phyloP scores from a whole-genome alignment of 2,888 invertebrate genomes.

The Mythimna ferrago region DNA sequence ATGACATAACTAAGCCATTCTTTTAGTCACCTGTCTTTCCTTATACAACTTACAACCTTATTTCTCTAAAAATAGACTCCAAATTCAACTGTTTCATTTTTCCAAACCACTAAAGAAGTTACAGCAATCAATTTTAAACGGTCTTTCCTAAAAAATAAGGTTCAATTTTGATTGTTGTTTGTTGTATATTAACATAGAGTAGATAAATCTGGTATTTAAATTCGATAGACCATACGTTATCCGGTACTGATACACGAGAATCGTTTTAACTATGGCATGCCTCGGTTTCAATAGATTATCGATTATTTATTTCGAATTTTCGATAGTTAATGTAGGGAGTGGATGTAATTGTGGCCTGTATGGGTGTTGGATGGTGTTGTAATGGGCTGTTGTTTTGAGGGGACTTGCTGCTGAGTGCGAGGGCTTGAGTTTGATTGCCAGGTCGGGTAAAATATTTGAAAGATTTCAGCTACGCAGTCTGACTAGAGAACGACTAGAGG shows the following conservation, averaged over 20 bases:
- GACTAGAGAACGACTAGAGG: too few species aligned
- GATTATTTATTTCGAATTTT: constrained; percentile 64
- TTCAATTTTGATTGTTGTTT: constrained; percentile 22
- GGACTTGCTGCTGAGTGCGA: not conserved
- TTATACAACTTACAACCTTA: constrained; percentile 9
- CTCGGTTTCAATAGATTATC: constrained; percentile 66
- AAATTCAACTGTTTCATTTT: constrained; percentile 12
- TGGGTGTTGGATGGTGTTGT: constrained; percentile 11
- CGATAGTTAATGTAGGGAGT: constrained; percentile 33
- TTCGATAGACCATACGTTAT: constrained; percentile 86
- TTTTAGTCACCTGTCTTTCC: constrained; percentile 45
- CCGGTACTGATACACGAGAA: constrained; percentile 82
- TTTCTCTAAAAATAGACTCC: rapidly evolving
- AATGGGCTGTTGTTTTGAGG: not conserved
- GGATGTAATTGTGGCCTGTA: constrained; percentile 16
- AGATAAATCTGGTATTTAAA: constrained; percentile 87
- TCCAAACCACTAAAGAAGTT: not conserved
- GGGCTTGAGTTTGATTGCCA: not conserved
- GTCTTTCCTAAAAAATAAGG: not conserved
- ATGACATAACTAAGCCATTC: constrained; percentile 72
- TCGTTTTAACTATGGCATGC: constrained; percentile 82
- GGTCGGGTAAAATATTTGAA: not conserved
- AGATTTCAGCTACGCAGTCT: too few species aligned
- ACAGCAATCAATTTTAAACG: constrained; percentile 11
- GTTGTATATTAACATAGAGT: constrained; percentile 69